Base-by-base conservation (phyloP, 2,113 vertebrate genomes). In the Lophochroa leadbeateri region DNA sequence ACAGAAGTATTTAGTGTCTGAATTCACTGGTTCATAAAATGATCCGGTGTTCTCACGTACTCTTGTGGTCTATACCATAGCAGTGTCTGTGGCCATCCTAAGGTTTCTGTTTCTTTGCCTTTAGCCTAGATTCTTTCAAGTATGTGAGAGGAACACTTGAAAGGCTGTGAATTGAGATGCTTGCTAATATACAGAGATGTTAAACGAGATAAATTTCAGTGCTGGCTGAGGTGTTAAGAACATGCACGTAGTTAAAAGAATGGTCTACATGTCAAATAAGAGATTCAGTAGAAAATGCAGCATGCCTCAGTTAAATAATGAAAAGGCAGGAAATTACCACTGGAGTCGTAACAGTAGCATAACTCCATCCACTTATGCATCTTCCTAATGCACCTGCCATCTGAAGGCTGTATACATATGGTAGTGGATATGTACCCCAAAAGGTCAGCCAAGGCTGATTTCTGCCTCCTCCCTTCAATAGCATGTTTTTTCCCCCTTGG, bases 401-500 rank as follows among this genome's bases (percentile, higher is more conserved):
- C 35, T 31, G 55, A 31, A 19, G n/a, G 50, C 55, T 35, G 17
- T 20, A 2, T 4, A 4, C 10, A 2, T 35, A 58, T 35, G 13
- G 28, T 8, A 8, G n/a, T 18, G 65, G 24, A 6, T 17, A 15
- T 8, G 29, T 11, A 24, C 15, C 64, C 28, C 23, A 9, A 27
- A 58, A 43, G 24, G 60, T 52, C 69, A 58, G 2, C 52, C 27
- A 11, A 46, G 90, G 43, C 31, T 11, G 7, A 19, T 57, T 39
- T 47, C 43, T 31, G 19, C 17, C 8, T 10, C 4, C 6, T 37
- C 3, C 8, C 6, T 19, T 61, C 23, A 29, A 1, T 11, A 15
- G 31, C 0, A 0, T 27, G 1, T 13, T 20, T 39, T 27, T 9
- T 9, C 9, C 10, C 25, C 10, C 15, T 46, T 68, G 17, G 8